Evolutionary conservation across 2,888 invertebrate genomes (phyloP).

Genomic region (Pseudococcus jackbeardsleyi): DNA sequence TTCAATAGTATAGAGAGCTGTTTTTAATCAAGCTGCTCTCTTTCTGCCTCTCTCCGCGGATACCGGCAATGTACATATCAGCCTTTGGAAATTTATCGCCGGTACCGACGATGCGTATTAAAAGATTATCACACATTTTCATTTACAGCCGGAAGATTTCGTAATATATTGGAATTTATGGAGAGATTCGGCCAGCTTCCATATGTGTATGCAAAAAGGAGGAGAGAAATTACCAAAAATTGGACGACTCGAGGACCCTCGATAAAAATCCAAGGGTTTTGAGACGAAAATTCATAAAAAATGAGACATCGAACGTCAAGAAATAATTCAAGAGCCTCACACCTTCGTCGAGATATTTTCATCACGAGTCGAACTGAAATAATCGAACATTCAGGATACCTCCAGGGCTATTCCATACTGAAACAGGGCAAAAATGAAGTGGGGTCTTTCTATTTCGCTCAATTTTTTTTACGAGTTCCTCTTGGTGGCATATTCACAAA

Average conservation of each 20-base stretch:
- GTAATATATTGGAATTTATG: slow-evolving; percentile 9
- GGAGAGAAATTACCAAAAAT: neutral
- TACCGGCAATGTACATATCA: neutral
- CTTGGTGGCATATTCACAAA: too few species aligned
- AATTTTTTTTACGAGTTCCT: too few species aligned
- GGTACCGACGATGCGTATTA: slow-evolving; percentile 13
- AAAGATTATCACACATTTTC: slow-evolving; percentile 43
- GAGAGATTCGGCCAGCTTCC: neutral
- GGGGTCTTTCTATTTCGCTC: too few species aligned
- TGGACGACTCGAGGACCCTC: neutral
- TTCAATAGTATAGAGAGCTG: slow-evolving; percentile 12
- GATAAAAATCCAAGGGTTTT: too few species aligned
- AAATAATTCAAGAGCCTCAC: too few species aligned
- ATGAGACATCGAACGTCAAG: too few species aligned
- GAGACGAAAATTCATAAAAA: too few species aligned
- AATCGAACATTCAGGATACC: too few species aligned
- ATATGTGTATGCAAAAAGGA: neutral
- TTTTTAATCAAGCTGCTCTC: slow-evolving; percentile 11
- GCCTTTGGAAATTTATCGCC: slow-evolving; percentile 22
- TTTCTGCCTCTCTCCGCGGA: neutral
- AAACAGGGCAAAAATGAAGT: too few species aligned
- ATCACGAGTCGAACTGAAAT: too few species aligned
- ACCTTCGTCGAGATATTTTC: too few species aligned
- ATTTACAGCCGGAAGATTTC: slow-evolving; percentile 32
- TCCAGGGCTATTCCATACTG: too few species aligned